These are phyloP conservation scores for Elymnias hypermnestra DNA, from an alignment of 1,140 invertebrate genomes.

Conservation along the genomic window DNA sequence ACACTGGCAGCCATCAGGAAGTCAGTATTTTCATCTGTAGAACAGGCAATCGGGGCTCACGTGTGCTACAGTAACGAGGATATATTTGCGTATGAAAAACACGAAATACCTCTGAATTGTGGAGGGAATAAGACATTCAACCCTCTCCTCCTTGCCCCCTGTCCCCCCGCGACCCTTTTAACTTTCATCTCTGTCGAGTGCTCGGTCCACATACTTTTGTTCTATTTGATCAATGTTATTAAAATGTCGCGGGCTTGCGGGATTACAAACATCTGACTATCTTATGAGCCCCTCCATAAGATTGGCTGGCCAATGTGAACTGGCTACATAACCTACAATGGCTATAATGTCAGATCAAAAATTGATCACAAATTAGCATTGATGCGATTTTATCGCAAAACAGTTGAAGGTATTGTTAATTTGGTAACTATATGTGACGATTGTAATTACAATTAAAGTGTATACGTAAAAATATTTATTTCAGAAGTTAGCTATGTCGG, in stretches of 20 bases:
- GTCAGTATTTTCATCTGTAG: slow-evolving; percentile 15
- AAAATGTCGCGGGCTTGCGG: slow-evolving; percentile 70
- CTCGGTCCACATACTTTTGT: slow-evolving; percentile 75
- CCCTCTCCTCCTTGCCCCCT: slow-evolving; percentile 43
- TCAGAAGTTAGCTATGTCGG: no score
- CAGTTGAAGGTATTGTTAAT: no score
- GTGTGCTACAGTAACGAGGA: slow-evolving; percentile 72
- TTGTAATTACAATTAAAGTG: no score
- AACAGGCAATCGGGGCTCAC: slow-evolving; percentile 67
- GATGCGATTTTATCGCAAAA: no score
- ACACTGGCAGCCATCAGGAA: slow-evolving; percentile 14
- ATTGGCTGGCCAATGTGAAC: slow-evolving; percentile 20
- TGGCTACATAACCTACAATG: no score
- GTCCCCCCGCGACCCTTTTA: slow-evolving; percentile 69
- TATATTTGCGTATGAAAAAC: slow-evolving; percentile 77
- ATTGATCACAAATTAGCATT: no score
- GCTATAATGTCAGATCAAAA: no score
- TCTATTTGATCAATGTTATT: slow-evolving; percentile 76
- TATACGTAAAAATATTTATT: no score
- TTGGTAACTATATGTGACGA: no score
- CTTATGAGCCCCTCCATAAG: slow-evolving; percentile 29
- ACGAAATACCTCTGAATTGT: slow-evolving; percentile 76
- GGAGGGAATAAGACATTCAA: slow-evolving; percentile 74
- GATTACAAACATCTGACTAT: slow-evolving; percentile 69
- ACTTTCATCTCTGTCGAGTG: slow-evolving; percentile 75